Base-by-base conservation (phyloP, 2,888 invertebrate species). In the Celastrina argiolus region DNA sequence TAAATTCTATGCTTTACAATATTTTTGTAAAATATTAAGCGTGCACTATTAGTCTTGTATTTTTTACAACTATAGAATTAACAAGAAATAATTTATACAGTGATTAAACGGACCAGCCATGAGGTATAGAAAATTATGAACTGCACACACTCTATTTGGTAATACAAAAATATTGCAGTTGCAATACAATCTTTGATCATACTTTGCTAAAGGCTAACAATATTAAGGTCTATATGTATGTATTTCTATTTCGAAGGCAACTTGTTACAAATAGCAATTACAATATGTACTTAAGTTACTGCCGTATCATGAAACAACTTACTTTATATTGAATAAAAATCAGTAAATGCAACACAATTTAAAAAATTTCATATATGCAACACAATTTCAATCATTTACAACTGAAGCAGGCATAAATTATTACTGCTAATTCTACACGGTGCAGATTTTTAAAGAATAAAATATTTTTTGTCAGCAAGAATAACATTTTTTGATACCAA, bases 211-310 rank as follows among this genome's bases (percentile, higher is more conserved):
- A 45, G 14, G 45, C 45, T 51, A 51, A 10, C 10, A 22, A 58
- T 58, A 31, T 56, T 12, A 22, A 12, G 22, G 56, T 2, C 56
- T 31, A 58, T 28, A 58, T n/a, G 6, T 58, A 22, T n/a, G 14
- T 58, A 22, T 58, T 31, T 31, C 31, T n/a, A 31, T 58, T 58
- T 31, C n/a, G 31, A 58, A 58, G 56, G 56, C 56, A 58, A 14
- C 18, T n/a, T 28, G 28, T 58, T 31, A 58, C 31, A 31, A 14
- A 22, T 56, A 12, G 28, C 56, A 56, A 26, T 12, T 14, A 56
- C 56, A 42, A 1, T 45, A 2, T 2, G 16, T 45, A 42, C 42
- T 16, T 8, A 18, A 18, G 2, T 45, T 18, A 28, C 5, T 28
- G 28, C 28, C 28, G 5, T 28, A 28, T 28, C 16, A 45, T 16